These are phyloP conservation scores for Pollachius pollachius DNA, from an alignment of 2,113 vertebrate genomes.

Conservation along the genomic window DNA sequence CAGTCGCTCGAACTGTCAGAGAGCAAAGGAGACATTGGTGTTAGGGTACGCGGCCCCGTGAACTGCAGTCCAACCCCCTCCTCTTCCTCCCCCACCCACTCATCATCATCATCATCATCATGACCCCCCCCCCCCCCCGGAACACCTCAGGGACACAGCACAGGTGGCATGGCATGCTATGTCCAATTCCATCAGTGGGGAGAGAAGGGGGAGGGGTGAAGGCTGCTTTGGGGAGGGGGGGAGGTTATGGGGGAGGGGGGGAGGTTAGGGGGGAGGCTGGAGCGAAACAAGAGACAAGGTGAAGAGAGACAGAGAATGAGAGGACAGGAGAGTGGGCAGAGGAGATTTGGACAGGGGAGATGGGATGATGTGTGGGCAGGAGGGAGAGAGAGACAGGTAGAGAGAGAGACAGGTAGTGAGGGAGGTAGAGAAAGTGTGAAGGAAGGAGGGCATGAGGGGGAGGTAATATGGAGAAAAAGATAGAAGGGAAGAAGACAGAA, in stretches of 20 bases:
- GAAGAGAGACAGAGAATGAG: slow-evolving; percentile 3
- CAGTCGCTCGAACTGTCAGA: neutral
- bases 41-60: neutral
- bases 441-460: too few species aligned
- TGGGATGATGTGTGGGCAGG: slow-evolving; percentile 37
- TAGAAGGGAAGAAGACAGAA: too few species aligned
- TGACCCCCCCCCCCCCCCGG: neutral
- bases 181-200: too few species aligned
- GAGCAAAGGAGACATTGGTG: neutral
- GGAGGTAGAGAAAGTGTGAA: too few species aligned
- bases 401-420: neutral
- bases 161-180: slow-evolving; percentile 41
- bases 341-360: slow-evolving; percentile 19
- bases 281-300: slow-evolving; percentile 18
- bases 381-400: slow-evolving; percentile 2
- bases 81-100: neutral
- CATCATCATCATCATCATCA: neutral
- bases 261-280: slow-evolving; percentile 8
- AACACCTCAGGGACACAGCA: slow-evolving; percentile 23
- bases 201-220: too few species aligned
- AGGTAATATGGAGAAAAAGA: too few species aligned
- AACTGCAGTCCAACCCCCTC: too few species aligned
- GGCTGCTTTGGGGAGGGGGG: too few species aligned
- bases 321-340: neutral
- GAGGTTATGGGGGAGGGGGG: too few species aligned